Evolutionary conservation across 1,140 invertebrate species (phyloP).

Genomic region (Lepidurus couesii): DNA sequence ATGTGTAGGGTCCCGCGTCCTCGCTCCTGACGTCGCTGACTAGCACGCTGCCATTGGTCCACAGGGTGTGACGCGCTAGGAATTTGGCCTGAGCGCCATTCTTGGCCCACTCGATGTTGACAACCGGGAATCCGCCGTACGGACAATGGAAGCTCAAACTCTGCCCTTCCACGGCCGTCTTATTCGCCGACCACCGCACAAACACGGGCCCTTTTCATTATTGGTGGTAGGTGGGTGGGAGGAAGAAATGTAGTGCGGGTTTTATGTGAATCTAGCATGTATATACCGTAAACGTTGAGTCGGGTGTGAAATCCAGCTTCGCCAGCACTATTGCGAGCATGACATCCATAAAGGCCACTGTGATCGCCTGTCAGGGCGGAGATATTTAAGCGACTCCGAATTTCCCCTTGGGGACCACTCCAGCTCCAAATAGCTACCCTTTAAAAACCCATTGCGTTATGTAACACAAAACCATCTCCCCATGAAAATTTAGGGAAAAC

Average conservation of each 20-base stretch:
- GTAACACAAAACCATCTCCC: neutral
- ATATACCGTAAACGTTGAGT: constrained; percentile 78
- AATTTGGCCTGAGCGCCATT: constrained; percentile 45
- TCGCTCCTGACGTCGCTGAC: constrained; percentile 43
- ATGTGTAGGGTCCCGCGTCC: constrained; percentile 49
- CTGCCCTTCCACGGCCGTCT: constrained; percentile 47
- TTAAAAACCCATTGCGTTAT: constrained; percentile 39
- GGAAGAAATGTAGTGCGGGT: neutral
- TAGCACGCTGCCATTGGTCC: constrained; percentile 46
- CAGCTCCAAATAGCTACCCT: constrained; percentile 76
- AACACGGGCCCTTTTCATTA: constrained; percentile 43
- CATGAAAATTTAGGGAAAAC: neutral
- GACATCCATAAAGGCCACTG: constrained; percentile 84
- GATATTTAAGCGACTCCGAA: constrained; percentile 84
- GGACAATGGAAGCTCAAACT: constrained; percentile 45
- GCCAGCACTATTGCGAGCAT: constrained; percentile 38
- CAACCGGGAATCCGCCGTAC: constrained; percentile 48
- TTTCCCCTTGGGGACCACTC: constrained; percentile 71
- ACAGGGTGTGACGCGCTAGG: constrained; percentile 41
- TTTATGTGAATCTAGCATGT: neutral
- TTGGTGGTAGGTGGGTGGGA: neutral
- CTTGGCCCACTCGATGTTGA: constrained; percentile 43
- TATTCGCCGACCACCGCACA: constrained; percentile 48
- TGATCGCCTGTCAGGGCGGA: constrained; percentile 79
- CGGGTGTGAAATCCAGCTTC: constrained; percentile 62